These are phyloP conservation scores for Falco naumanni DNA, from an alignment of 2,797 vertebrate genomes.

Conservation along the genomic window DNA sequence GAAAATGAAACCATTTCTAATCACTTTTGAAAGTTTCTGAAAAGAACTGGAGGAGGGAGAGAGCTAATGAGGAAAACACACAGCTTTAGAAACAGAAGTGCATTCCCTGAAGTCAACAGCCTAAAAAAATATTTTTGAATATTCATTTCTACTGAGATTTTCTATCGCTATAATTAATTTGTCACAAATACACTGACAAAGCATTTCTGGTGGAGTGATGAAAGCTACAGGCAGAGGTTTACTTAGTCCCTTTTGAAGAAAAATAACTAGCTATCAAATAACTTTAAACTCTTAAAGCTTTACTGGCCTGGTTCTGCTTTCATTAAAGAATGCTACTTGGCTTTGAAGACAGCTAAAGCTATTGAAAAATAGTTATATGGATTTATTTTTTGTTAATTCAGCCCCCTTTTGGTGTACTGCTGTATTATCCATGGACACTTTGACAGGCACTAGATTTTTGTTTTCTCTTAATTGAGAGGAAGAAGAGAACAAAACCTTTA, in stretches of 20 bases:
- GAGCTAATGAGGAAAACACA: slow-evolving; percentile 38
- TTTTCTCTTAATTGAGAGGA: background rate
- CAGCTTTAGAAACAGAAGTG: background rate
- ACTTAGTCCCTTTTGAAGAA: slow-evolving; percentile 42
- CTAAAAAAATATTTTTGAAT: background rate
- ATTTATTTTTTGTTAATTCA: slow-evolving; percentile 23
- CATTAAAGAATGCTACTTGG: slow-evolving; percentile 36
- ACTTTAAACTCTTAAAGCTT: slow-evolving; percentile 48
- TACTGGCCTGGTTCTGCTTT: slow-evolving; percentile 38
- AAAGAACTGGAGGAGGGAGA: background rate
- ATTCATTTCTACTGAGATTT: slow-evolving; percentile 40
- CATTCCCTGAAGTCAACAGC: slow-evolving; percentile 42
- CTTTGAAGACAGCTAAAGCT: slow-evolving; percentile 40
- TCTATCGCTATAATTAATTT: slow-evolving; percentile 66
- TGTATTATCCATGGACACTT: background rate
- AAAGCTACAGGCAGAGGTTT: slow-evolving; percentile 68
- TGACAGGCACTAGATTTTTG: background rate
- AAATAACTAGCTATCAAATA: slow-evolving; percentile 65
- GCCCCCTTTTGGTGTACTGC: background rate
- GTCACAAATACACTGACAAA: slow-evolving; percentile 66
- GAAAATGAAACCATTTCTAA: slow-evolving; percentile 58
- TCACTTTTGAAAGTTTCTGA: slow-evolving; percentile 39
- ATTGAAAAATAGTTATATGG: slow-evolving; percentile 16
- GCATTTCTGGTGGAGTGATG: slow-evolving; percentile 44
- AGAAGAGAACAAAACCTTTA: background rate